phyloP scores from a whole-genome alignment of 1,140 invertebrate species.

The Drosophila elegans region DNA sequence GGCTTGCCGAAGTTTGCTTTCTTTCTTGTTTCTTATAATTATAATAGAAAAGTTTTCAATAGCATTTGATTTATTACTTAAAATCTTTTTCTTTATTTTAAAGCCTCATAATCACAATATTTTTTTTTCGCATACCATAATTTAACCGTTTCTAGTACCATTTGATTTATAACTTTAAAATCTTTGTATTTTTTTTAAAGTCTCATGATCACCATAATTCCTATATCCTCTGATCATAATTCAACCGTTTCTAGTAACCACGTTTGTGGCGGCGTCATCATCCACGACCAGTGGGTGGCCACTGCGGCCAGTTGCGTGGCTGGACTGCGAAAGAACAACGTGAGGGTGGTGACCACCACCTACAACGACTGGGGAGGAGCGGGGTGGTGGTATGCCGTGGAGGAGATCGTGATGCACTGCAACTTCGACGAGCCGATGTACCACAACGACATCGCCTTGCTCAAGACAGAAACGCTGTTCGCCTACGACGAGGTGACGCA shows the following conservation, averaged over 20 bases:
- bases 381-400: conserved; percentile 59
- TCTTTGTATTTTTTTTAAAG: no score
- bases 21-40: no score
- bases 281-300: conserved; percentile 78
- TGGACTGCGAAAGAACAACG: conserved; percentile 49
- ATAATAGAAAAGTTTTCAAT: no score
- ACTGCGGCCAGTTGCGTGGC: conserved; percentile 85
- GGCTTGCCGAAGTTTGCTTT: no score
- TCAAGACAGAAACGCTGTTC: conserved; percentile 84
- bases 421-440: conserved; percentile 78
- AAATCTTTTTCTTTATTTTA: no score
- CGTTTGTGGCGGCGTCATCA: conserved; percentile 84
- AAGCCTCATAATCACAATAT: no score
- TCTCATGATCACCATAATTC: no score
- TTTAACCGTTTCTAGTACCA: not conserved
- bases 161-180: no score
- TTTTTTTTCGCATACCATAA: no score
- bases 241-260: conserved; percentile 62
- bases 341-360: conserved; percentile 69
- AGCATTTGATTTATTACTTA: no score
- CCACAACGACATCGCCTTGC: conserved; percentile 86
- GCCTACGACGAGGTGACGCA: conserved; percentile 85
- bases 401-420: conserved; percentile 64
- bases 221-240: no score
- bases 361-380: conserved; percentile 64